A percentile compares a stretch with the other conserved stretches of the same genome.
These are phyloP conservation scores for Brachirus orientalis DNA, from an alignment of 2,113 vertebrate species.

Conservation along the genomic window DNA sequence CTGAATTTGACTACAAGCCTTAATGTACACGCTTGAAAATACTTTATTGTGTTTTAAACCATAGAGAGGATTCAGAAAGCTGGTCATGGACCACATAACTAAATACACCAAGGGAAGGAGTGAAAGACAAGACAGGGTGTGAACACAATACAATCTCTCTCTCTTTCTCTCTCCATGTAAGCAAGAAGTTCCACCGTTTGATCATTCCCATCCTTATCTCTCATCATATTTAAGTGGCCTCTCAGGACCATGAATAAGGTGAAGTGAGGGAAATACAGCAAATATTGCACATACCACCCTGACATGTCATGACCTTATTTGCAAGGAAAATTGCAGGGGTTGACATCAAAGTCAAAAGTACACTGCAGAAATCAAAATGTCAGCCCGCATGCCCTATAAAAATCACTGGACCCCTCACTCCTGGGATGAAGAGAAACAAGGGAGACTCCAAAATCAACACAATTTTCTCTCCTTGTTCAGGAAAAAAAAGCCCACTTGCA, in stretches of 20 bases:
- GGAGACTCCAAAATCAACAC: slow-evolving; percentile 85
- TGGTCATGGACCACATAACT: slow-evolving; percentile 27
- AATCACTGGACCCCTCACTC: slow-evolving; percentile 80
- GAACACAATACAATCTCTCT: slow-evolving; percentile 31
- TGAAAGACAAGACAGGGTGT: slow-evolving; percentile 38
- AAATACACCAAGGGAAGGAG: slow-evolving; percentile 44
- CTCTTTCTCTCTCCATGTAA: neutral
- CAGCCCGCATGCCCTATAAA: slow-evolving; percentile 79
- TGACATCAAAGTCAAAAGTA: slow-evolving; percentile 81
- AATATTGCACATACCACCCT: slow-evolving; percentile 68
- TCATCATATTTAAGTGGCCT: slow-evolving; percentile 42
- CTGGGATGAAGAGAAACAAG: slow-evolving; percentile 83
- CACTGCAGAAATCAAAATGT: slow-evolving; percentile 78
- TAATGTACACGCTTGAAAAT: slow-evolving; percentile 15
- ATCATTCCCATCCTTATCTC: slow-evolving; percentile 55
- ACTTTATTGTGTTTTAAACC: slow-evolving; percentile 30
- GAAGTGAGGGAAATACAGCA: slow-evolving; percentile 50
- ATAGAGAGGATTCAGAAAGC: slow-evolving; percentile 38
- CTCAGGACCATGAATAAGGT: slow-evolving; percentile 32
- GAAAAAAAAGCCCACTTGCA: slow-evolving; percentile 62
- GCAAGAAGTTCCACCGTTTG: slow-evolving; percentile 28
- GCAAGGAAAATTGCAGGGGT: slow-evolving; percentile 72
- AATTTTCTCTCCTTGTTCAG: slow-evolving; percentile 66
- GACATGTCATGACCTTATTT: slow-evolving; percentile 58
- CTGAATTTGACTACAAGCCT: slow-evolving; percentile 30